Evolutionary conservation across 2,113 vertebrate genomes (phyloP), one percentile per base, ranked within the genome.

Genomic region (Coreoperca whiteheadi): DNA sequence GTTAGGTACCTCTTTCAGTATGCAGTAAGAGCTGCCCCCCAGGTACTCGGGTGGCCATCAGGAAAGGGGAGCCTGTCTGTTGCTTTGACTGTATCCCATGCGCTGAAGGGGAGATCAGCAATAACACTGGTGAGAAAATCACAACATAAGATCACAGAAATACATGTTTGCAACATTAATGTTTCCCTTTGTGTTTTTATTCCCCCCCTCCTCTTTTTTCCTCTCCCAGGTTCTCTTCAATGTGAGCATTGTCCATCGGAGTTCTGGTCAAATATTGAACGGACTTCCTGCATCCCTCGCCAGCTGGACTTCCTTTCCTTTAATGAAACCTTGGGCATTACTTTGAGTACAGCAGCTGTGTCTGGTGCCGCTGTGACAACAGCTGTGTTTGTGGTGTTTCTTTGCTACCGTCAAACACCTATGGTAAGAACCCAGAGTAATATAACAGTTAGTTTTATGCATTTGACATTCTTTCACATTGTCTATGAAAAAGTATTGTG

Each of bases 61-160:
- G 90, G 81, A 95, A 94, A 83, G 94, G 95, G 15, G 90, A 95
- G 65, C 93, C 94, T 20, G 67, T 93, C 50, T 96, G 95, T 89
- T 96, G 96, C 85, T 96, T 96, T 83, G 95, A 96, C 88, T 96
- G 96, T 77, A 90, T 96, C 71, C 84, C 79, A 4, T 96, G 95
- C 89, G 87, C 93, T 74, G 94, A 95, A 8, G 96, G 96, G 2
- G 93, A 95, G 81, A 88, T 96, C 5, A 96, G 92, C 83, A 96
- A 95, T 53, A 65, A 21, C 66, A 92, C 94, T 70, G 93, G 95
- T 95, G 56, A 88, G 56, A 1, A 46, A 56, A 61, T 51, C 7
- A 61, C 0, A 8, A 0, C 9, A 67, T 46, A 30, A 56, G 23
- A 30, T n/a, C n/a, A 10, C 51, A 54, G 51, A 54, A 23, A 54